Conservation (phyloP, 2,113 vertebrate species). For the Fulica atra region DNA sequence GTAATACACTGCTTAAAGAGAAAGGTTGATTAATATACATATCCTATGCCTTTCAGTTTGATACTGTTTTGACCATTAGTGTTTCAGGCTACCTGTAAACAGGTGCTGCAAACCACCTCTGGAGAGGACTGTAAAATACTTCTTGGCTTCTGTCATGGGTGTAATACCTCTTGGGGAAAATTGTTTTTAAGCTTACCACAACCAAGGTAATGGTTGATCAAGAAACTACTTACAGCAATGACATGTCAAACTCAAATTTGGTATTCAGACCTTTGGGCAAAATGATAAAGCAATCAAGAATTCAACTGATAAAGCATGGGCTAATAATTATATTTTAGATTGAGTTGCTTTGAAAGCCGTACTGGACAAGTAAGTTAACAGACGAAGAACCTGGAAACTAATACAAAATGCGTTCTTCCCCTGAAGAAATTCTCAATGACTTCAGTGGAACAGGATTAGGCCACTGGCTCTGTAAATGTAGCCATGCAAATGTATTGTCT, state of each 20-base stretch:
- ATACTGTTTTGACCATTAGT: conserved; percentile 69
- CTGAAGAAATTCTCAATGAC: neutral
- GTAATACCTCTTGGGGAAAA: conserved; percentile 62
- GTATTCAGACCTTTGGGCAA: neutral
- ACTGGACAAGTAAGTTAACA: neutral
- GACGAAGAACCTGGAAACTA: neutral
- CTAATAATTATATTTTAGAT: neutral
- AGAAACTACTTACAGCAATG: neutral
- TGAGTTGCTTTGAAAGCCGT: neutral
- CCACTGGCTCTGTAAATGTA: neutral
- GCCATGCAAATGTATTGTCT: conserved; percentile 12
- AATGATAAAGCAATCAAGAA: neutral
- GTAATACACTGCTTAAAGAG: neutral
- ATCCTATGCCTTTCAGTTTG: neutral
- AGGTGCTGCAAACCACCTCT: conserved; percentile 54
- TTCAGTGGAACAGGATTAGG: conserved; percentile 3
- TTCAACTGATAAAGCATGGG: neutral
- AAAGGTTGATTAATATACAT: neutral
- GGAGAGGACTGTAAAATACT: conserved; percentile 31
- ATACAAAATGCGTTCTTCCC: neutral
- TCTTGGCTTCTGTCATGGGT: conserved; percentile 16
- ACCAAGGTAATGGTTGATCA: conserved; percentile 15
- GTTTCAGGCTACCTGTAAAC: conserved; percentile 69
- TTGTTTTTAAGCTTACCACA: conserved; percentile 73
- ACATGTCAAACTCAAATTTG: neutral